A percentile compares a stretch with the other conserved stretches of the same genome.
These are phyloP conservation scores for Galago senegalensis DNA, from an alignment of 2,797 vertebrate species.

Conservation along the genomic window DNA sequence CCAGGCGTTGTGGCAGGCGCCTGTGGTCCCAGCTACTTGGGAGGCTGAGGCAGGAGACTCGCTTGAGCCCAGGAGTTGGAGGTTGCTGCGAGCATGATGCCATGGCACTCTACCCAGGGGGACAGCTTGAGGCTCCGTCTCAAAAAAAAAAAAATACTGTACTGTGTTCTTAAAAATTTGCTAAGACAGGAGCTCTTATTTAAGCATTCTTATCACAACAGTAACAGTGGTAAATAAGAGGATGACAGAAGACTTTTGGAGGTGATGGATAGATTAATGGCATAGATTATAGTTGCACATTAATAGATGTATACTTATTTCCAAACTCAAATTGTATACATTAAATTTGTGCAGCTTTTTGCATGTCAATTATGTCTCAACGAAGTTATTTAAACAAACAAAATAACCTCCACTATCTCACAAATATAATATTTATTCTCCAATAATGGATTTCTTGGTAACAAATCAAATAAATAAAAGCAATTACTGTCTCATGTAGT, in stretches of 20 bases:
- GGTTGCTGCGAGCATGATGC: too few relatives aligned
- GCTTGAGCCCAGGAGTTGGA: too few relatives aligned
- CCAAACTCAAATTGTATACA: neutral
- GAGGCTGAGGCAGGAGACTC: too few relatives aligned
- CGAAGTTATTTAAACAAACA: neutral
- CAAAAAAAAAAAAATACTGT: too few relatives aligned
- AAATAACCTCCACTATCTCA: neutral
- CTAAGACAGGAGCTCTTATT: neutral
- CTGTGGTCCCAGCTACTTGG: too few relatives aligned
- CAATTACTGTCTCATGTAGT: neutral
- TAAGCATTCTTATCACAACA: neutral
- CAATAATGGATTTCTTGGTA: slow-evolving; percentile 18
- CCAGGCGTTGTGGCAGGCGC: too few relatives aligned
- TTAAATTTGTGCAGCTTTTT: neutral
- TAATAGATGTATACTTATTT: neutral
- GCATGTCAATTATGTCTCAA: neutral
- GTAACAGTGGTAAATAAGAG: neutral
- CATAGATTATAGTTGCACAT: neutral
- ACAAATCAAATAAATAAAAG: slow-evolving; percentile 34
- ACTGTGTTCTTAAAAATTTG: neutral
- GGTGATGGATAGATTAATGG: neutral
- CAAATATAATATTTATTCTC: slow-evolving; percentile 23
- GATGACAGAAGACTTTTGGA: neutral
- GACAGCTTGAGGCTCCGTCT: too few relatives aligned
- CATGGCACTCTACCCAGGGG: too few relatives aligned